Evolutionary conservation across 2,113 vertebrate species (phyloP), one percentile per base, ranked within the genome.

Genomic region (Sprattus sprattus): DNA sequence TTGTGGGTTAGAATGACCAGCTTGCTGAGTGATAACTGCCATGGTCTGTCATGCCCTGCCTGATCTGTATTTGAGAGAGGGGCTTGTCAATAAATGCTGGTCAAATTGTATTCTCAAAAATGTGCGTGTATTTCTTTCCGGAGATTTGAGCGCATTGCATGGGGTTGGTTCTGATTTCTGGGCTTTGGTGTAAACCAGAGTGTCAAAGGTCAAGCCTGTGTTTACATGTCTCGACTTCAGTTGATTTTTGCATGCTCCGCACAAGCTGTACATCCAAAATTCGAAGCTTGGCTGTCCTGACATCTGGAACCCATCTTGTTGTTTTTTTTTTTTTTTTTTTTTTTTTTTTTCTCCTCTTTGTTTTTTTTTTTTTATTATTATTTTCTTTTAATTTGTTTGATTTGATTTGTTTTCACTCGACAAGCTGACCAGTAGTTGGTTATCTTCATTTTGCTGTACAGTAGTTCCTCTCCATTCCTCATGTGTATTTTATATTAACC

Each of bases 11-110:
- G 86, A 89, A 85, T 89, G 82, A 91, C 89, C 87, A 90, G 91
- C 91, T 87, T 91, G 84, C 52, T 82, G 85, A 82, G 89, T 89
- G 87, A 89, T 90, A 86, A 88, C 82, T 90, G 90, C 89, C 86
- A 87, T 92, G 88, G 91, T 91, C 86, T 91, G 91, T 89, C 90
- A 91, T 91, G 91, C 91, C 88, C 90, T 92, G 90, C 92, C 91
- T 90, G 90, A 90, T 89, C 87, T 94, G 94, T 94, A 94, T 91
- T 93, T 89, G 92, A 88, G 86, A 90, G 88, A 91, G 92, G 93
- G 92, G 88, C 92, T 93, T 94, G 92, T 94, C 90, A 94, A 94
- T 94, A 94, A 94, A 94, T 88, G 83, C 91, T 91, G 91, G 89
- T 94, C 89, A 91, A 94, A 93, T 91, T 92, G 89, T 94, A 87